These are phyloP conservation scores for Carduelis carduelis DNA, from an alignment of 2,797 vertebrate genomes.

Conservation along the genomic window DNA sequence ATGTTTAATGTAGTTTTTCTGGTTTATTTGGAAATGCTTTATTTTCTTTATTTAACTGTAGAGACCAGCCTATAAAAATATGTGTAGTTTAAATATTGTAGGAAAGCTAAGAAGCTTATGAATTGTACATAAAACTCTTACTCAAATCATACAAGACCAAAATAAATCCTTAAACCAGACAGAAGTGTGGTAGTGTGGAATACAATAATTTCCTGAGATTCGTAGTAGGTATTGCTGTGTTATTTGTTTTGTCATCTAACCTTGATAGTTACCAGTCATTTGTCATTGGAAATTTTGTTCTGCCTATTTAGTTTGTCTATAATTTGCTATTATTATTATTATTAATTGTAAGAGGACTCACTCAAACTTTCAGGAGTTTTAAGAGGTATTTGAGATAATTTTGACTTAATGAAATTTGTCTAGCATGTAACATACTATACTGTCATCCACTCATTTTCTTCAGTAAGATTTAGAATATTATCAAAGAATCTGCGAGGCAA, in stretches of 20 bases:
- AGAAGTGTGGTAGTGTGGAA: neutral
- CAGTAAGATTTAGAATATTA: neutral
- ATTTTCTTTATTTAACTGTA: neutral
- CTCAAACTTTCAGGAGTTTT: neutral
- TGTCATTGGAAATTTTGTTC: neutral
- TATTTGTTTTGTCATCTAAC: neutral
- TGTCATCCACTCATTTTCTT: neutral
- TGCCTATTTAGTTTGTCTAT: neutral
- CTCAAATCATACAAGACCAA: neutral
- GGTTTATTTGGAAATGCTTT: neutral
- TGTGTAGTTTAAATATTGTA: neutral
- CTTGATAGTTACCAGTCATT: neutral
- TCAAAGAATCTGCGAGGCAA: neutral
- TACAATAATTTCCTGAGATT: neutral
- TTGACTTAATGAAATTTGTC: neutral
- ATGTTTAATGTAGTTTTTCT: neutral
- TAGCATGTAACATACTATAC: neutral
- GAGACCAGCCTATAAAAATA: neutral
- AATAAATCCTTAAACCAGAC: neutral
- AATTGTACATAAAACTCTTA: neutral
- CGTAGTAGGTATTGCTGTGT: neutral
- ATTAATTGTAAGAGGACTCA: neutral
- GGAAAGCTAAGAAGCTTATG: neutral
- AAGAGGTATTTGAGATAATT: neutral
- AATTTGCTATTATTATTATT: neutral